phyloP scores from a whole-genome alignment of 2,113 vertebrate genomes.

The Scortum barcoo region DNA sequence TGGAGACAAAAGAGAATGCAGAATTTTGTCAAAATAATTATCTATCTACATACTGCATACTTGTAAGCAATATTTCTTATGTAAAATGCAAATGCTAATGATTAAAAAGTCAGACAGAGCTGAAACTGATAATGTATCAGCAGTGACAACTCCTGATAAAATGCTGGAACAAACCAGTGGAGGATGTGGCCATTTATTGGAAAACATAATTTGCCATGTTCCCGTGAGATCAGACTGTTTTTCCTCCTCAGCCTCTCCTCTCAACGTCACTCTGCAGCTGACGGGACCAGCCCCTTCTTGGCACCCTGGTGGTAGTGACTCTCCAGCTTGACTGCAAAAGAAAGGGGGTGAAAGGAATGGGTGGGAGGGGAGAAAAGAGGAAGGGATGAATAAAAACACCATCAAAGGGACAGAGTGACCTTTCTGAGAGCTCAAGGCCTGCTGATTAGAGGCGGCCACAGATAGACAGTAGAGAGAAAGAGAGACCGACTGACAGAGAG shows the following conservation, averaged over 20 bases:
- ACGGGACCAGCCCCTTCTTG: conserved; percentile 94
- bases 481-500: background rate
- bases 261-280: conserved; percentile 78
- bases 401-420: conserved; percentile 84
- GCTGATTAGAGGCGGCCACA: conserved; percentile 76
- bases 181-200: background rate
- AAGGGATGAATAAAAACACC: conserved; percentile 82
- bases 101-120: conserved; percentile 1
- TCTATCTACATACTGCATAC: background rate
- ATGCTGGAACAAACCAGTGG: background rate
- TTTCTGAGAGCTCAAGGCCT: conserved; percentile 80
- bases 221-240: conserved; percentile 20
- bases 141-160: conserved; percentile 1
- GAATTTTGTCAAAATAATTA: background rate
- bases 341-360: conserved; percentile 52
- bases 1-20: conserved; percentile 2
- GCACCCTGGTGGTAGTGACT: conserved; percentile 95
- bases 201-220: conserved; percentile 36
- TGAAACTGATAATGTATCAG: conserved; percentile 2
- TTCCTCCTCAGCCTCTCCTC: conserved; percentile 40
- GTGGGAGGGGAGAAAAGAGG: conserved; percentile 67
- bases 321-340: conserved; percentile 93
- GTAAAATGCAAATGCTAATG: background rate
- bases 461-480: conserved; percentile 38
- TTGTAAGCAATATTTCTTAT: background rate